Evolutionary conservation across 2,797 vertebrate species (phyloP).

Genomic region (Thripadectes ignobilis): DNA sequence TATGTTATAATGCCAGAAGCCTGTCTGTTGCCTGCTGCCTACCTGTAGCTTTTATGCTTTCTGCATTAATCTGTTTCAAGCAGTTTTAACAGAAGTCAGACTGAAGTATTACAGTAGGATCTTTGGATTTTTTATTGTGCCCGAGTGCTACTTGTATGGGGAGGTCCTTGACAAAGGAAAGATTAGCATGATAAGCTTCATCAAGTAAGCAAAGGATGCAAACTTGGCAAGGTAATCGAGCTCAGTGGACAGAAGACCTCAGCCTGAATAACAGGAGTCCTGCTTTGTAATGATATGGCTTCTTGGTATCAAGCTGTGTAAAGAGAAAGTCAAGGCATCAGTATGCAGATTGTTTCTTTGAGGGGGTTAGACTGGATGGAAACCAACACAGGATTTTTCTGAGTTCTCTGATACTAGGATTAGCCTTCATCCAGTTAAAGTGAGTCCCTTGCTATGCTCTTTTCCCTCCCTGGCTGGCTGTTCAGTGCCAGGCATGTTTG

Average conservation of each 20-base stretch:
- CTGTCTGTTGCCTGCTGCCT: neutral
- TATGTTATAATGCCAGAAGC: neutral
- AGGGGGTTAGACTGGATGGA: constrained; percentile 38
- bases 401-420: constrained; percentile 55
- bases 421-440: constrained; percentile 68
- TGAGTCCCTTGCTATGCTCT: neutral
- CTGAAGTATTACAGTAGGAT: neutral
- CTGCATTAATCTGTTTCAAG: neutral
- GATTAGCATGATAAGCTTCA: neutral
- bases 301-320: neutral
- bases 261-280: neutral
- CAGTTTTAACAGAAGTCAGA: neutral
- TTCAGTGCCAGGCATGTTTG: neutral
- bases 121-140: neutral
- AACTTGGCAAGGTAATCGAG: neutral
- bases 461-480: neutral
- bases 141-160: neutral
- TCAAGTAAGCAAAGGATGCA: neutral
- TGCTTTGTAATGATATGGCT: neutral
- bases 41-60: neutral
- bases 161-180: neutral
- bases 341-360: neutral
- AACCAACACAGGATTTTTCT: constrained; percentile 28
- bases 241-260: neutral
- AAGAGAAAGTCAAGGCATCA: neutral